phyloP scores from a whole-genome alignment of 1,140 invertebrate genomes.

The Drosophila kepulauana region DNA sequence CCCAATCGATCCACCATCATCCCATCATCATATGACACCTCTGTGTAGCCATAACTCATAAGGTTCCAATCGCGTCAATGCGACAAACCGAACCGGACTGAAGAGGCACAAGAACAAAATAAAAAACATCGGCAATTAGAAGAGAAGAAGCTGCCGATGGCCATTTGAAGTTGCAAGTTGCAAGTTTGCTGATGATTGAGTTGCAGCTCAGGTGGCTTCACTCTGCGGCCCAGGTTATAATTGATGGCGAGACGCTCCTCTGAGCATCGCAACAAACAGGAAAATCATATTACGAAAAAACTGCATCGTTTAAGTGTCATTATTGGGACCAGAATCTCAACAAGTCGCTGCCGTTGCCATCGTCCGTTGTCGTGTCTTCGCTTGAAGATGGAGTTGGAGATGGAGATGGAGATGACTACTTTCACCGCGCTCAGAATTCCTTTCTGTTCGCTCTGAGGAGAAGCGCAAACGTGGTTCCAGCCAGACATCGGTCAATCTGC shows the following conservation, averaged over 20 bases:
- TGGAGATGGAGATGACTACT: conserved; percentile 71
- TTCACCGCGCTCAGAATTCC: conserved; percentile 75
- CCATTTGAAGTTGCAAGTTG: conserved; percentile 49
- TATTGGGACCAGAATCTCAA: conserved; percentile 80
- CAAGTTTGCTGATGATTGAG: conserved; percentile 62
- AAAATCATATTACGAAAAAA: conserved; percentile 83
- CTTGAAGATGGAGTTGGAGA: conserved; percentile 41
- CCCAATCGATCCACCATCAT: conserved; percentile 32
- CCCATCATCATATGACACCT: conserved; percentile 47
- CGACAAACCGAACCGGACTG: conserved; percentile 23
- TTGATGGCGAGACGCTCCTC: conserved; percentile 66
- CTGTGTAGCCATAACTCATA: conserved; percentile 57
- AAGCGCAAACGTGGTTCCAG: conserved; percentile 33
- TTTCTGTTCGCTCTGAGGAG: conserved; percentile 46
- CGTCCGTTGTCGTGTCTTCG: conserved; percentile 58
- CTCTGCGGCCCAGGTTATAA: conserved; percentile 50
- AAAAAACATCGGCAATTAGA: conserved; percentile 75
- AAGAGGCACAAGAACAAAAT: conserved; percentile 33
- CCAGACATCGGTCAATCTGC: conserved; percentile 74
- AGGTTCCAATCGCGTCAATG: conserved; percentile 23
- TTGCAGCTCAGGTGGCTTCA: conserved; percentile 71
- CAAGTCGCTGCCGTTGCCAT: conserved; percentile 58
- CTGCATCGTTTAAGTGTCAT: conserved; percentile 81
- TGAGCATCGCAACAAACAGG: conserved; percentile 34
- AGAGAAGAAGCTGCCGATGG: conserved; percentile 72